Evolutionary conservation across 2,888 invertebrate species (phyloP), one percentile per base, ranked within the genome.

Genomic region (Drosophila robusta): DNA sequence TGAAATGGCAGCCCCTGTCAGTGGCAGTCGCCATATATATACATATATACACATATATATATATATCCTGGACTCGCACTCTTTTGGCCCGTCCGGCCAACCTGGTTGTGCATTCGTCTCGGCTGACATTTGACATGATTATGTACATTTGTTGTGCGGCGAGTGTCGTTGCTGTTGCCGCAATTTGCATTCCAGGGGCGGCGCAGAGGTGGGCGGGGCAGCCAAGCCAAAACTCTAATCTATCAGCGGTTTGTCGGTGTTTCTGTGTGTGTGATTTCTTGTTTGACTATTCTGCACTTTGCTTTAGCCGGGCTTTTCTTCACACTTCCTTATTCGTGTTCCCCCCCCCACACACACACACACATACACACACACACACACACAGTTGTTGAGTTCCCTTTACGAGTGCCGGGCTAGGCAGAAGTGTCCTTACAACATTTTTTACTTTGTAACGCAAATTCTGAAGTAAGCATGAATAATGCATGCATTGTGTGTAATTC

Each of bases 401-500:
- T 50, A 44, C 45, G 39, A 64, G 64, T 64, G 64, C 51, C 46
- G 63, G 51, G 70, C 75, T 75, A 76, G 84, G 84, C 84, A 67
- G 70, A 83, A 83, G 82, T 86, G 82, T 86, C 82, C 82, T 83
- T 83, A 86, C 82, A 80, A 71, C 82, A 86, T 83, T 83, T 83
- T 82, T 83, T 83, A 83, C 82, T 83, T 83, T 83, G 82, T 83
- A 86, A 86, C 87, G 87, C 82, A 86, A 83, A 86, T 83, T 83
- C 87, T 83, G 87, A 86, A 83, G 82, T 86, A 86, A 86, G 87
- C 87, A 83, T 83, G 82, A 83, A 83, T 83, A 83, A 83, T 83
- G 82, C 82, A 86, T 83, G 79, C 87, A 86, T 86, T 86, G 82
- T 83, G 81, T 86, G 82, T 86, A 86, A 83, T 83, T 86, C 84